These are phyloP conservation scores for Excalfactoria chinensis DNA, from an alignment of 2,113 vertebrate genomes.

Conservation along the genomic window DNA sequence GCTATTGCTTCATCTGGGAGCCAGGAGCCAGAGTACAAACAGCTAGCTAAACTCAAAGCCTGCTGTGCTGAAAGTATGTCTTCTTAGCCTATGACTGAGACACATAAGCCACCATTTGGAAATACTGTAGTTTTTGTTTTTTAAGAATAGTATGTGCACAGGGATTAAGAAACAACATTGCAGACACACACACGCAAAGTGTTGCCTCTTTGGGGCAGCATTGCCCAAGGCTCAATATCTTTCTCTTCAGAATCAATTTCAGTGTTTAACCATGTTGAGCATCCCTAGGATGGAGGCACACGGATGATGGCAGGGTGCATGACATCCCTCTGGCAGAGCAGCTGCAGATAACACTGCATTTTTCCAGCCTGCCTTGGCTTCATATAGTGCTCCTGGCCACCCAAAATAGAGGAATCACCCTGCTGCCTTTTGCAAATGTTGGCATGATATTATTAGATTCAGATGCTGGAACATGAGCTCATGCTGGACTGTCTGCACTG, in stretches of 20 bases:
- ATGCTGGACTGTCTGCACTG: conserved; percentile 5
- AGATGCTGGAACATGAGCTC: conserved; percentile 21
- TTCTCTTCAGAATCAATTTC: neutral
- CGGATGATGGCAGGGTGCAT: neutral
- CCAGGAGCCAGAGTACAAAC: neutral
- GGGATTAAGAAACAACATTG: neutral
- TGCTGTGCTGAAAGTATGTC: fast-evolving
- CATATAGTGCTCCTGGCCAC: neutral
- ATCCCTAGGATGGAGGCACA: neutral
- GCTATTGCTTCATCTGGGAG: neutral
- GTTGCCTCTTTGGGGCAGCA: neutral
- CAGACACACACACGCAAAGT: neutral
- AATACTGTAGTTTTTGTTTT: neutral
- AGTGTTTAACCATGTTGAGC: neutral
- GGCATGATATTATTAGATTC: neutral
- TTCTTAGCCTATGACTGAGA: neutral
- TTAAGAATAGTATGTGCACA: neutral
- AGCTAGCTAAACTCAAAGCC: neutral
- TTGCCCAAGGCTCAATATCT: neutral
- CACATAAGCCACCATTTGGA: neutral
- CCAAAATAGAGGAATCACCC: neutral
- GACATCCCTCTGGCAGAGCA: neutral
- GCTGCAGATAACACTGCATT: neutral
- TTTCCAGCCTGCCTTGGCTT: neutral
- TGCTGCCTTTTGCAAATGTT: neutral